These are phyloP conservation scores for Aspidiotus destructor DNA, from an alignment of 2,888 invertebrate genomes.

Conservation along the genomic window DNA sequence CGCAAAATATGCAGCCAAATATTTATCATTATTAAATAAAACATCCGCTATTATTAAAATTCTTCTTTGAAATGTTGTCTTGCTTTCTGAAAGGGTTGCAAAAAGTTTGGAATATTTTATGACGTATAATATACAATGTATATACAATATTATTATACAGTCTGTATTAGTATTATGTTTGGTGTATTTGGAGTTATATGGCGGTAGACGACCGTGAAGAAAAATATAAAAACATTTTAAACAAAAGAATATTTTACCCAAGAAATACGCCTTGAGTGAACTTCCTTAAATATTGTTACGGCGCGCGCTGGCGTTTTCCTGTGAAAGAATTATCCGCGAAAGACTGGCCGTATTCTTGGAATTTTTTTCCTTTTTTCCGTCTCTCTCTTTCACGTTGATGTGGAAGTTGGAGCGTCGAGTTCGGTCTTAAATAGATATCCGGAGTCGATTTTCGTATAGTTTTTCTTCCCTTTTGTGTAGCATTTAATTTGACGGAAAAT, in stretches of 20 bases:
- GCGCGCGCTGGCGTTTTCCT: too few species aligned
- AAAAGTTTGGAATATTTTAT: slow-evolving; percentile 4
- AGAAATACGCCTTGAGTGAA: slow-evolving; percentile 2
- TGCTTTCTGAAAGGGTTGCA: slow-evolving; percentile 17
- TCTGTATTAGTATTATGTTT: too few species aligned
- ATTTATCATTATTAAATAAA: slow-evolving; percentile 23
- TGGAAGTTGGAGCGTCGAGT: too few species aligned
- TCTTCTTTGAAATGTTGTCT: slow-evolving; percentile 20
- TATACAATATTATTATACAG: too few species aligned
- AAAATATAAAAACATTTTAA: slow-evolving; percentile 9
- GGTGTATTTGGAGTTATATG: background rate
- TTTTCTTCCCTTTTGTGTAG: too few species aligned
- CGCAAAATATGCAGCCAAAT: slow-evolving; percentile 2
- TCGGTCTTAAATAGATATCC: too few species aligned
- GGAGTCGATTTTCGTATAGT: too few species aligned
- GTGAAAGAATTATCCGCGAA: slow-evolving; percentile 1
- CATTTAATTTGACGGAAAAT: too few species aligned
- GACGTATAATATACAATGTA: too few species aligned
- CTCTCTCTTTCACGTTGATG: too few species aligned
- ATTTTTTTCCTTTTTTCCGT: background rate
- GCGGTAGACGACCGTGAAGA: background rate
- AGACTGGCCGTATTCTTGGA: background rate
- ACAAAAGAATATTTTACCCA: slow-evolving; percentile 23
- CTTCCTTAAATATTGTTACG: slow-evolving; percentile 6
- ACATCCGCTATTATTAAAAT: slow-evolving; percentile 21